Conservation (phyloP, 1,140 invertebrate genomes). For the Heliconius himera region DNA sequence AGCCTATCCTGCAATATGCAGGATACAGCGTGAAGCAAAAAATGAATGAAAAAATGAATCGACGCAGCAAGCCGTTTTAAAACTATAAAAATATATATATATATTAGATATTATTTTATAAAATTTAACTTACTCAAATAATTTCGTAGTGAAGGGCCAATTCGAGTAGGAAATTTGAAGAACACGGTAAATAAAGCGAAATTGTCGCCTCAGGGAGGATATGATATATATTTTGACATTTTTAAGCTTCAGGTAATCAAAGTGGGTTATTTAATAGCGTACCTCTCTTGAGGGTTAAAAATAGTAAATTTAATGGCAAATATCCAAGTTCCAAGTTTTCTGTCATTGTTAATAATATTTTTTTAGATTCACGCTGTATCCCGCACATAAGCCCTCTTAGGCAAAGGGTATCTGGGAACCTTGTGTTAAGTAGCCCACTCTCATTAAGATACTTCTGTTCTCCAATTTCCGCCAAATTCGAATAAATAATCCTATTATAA, state of each 20-base stretch:
- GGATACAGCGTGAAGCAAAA: not conserved
- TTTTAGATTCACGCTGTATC: too few relatives aligned
- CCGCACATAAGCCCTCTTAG: too few relatives aligned
- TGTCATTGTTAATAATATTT: too few relatives aligned
- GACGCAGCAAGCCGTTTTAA: too few relatives aligned
- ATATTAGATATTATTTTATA: not conserved
- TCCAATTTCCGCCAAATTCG: too few relatives aligned
- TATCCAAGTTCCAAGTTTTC: too few relatives aligned
- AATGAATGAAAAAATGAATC: too few relatives aligned
- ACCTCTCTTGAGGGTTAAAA: constrained; percentile 2
- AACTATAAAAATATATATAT: not conserved
- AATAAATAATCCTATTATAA: not conserved
- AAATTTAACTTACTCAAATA: not conserved
- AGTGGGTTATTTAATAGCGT: constrained; percentile 2
- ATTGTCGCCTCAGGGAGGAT: not conserved
- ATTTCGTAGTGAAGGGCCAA: not conserved
- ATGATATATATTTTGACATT: not conserved
- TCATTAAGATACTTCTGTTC: too few relatives aligned
- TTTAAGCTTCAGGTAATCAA: constrained; percentile 4
- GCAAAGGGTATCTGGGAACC: too few relatives aligned
- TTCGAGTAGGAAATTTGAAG: constrained; percentile 1
- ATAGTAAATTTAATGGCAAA: not conserved
- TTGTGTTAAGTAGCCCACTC: too few relatives aligned
- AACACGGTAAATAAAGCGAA: not conserved
- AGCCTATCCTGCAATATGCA: not conserved